Percentiles rank a stretch among this genome's conserved stretches.
Evolutionary conservation across 2,113 vertebrate genomes (phyloP).

Genomic region (Oreotrochilus melanogaster): DNA sequence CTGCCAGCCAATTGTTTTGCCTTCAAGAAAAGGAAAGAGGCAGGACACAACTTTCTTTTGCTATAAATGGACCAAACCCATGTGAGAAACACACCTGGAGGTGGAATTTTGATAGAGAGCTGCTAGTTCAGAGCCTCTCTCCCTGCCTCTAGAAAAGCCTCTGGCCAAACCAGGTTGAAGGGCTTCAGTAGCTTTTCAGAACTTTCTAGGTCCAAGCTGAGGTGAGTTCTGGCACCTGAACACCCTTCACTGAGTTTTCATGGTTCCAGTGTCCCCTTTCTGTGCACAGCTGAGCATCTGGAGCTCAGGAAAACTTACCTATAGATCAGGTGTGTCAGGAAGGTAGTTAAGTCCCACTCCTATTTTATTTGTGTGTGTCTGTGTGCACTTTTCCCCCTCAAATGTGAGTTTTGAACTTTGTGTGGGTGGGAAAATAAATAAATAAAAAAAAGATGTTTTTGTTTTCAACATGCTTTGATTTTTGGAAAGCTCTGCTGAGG

Average conservation of each 20-base stretch:
- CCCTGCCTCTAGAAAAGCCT: neutral
- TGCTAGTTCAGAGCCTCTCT: neutral
- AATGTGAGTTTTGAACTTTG: neutral
- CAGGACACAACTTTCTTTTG: neutral
- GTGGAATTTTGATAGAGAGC: neutral
- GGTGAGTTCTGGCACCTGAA: neutral
- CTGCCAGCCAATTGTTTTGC: no score
- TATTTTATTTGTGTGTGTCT: neutral
- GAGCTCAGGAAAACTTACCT: neutral
- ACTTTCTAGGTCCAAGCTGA: neutral
- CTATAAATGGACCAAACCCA: neutral
- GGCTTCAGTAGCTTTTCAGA: neutral
- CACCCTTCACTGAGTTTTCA: neutral
- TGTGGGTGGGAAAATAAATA: neutral
- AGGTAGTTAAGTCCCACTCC: neutral
- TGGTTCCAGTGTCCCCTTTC: accelerated
- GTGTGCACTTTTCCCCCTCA: neutral
- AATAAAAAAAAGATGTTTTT: neutral
- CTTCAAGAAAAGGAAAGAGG: neutral
- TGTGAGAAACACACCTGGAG: neutral
- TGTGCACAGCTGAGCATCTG: neutral
- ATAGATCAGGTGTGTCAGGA: neutral
- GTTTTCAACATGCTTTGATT: neutral
- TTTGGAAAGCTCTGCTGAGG: neutral
- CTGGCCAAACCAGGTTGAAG: neutral